Evolutionary conservation across 2,113 vertebrate species (phyloP), one percentile per base, ranked within the genome.

Genomic region (Corydoras sp.): DNA sequence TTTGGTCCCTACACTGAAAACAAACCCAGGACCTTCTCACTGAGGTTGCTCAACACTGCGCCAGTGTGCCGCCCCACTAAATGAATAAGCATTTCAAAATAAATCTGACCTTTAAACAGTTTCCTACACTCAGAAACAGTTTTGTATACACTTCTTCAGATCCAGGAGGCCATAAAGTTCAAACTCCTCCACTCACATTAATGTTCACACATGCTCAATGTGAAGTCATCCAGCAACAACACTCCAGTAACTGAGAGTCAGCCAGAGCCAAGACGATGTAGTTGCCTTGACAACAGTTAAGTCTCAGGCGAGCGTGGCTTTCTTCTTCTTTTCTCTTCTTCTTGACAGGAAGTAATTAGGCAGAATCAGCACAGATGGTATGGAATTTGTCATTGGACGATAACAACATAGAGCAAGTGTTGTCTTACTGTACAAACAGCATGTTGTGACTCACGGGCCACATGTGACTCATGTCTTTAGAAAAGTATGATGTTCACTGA

Each of bases 301-400:
- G 65, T 62, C 62, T 67, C 60, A 50, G 24, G 35, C 58, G 24
- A 68, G 15, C 58, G 10, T 5, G 64, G 30, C 18, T 58, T 48
- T 43, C 68, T 48, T 43, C 68, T 48, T 31, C 31, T 7, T 58
- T 14, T 9, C 35, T 49, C 59, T 68, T 66, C 63, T 63, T 31
- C 13, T 14, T 67, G 61, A 74, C 76, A 78, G 77, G 77, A 75
- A 75, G 77, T 69, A 68, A 79, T 79, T 24, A 65, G 65, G 77
- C 49, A 9, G 53, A 75, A 72, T 67, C 51, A 51, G 63, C 73
- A 79, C 73, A 75, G 73, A 79, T 75, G 73, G 69, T 75, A 8
- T 50, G 31, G 62, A 72, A 69, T 61, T 75, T 32, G 58, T 65
- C 64, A 61, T 4, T 49, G 49, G 61, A 43, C n/a, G 58, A 58